Evolutionary conservation across 2,888 invertebrate species (phyloP), one percentile per base, ranked within the genome.

Genomic region (Sipunculus nudus): DNA sequence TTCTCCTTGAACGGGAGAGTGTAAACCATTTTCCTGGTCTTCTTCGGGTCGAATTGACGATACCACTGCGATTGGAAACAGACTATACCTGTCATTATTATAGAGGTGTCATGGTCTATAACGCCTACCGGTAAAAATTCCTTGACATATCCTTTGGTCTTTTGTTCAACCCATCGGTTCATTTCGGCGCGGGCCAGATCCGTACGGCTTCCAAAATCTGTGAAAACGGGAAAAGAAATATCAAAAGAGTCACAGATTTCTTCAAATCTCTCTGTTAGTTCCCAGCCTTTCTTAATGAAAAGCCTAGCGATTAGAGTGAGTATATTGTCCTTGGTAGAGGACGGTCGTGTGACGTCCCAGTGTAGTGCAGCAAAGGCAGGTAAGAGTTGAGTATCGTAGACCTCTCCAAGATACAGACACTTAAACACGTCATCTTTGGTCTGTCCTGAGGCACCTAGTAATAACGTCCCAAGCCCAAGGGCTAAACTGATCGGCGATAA

Each of bases 361-460:
- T 71, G 68, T 54, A 71, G 53, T 23, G 71, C 71, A 2, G 71
- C 71, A 53, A 50, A 70, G 26, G 70, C 70, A 13, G 70, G 67
- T 23, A 71, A 58, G 10, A 70, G 57, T 28, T 71, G 68, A 35
- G 52, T 52, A 25, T 59, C 61, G 28, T 69, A 53, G 10, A 71
- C 55, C 50, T 71, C 71, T 26, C 50, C 35, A 28, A 69, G 63
- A 41, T 63, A 57, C 13, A 71, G 59, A 2, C 49, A 61, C 59
- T 67, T 65, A 63, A 53, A 58, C 4, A 71, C 45, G 48, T 71
- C 70, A 8, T 70, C 66, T 50, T 49, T 49, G 23, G 70, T 67
- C 10, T 50, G 48, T 10, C 61, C 64, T 21, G 48, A 45, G 16
- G 70, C 61, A 6, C 71, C 71, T 13, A 71, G 35, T 53, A 59